These are phyloP conservation scores for Coboldia fuscipes DNA, from an alignment of 1,140 invertebrate species.

Conservation along the genomic window DNA sequence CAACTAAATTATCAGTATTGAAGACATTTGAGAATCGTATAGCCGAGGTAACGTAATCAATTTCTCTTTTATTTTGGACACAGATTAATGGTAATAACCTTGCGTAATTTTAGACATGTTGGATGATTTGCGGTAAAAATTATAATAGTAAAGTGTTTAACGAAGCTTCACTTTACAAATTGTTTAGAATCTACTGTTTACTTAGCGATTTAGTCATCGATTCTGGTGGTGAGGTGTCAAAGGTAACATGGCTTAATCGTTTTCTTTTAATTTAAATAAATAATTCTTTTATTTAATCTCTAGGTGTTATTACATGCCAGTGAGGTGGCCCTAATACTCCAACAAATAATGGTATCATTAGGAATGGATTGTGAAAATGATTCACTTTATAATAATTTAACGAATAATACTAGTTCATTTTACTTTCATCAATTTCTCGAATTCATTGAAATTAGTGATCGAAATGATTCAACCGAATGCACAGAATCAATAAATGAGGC, in stretches of 20 bases:
- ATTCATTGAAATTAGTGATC: conserved; percentile 25
- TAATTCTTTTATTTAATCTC: conserved; percentile 4
- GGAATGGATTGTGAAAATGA: conserved; percentile 40
- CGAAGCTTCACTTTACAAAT: conserved; percentile 42
- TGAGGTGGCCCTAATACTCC: conserved; percentile 39
- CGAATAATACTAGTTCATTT: not conserved
- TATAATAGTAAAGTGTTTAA: conserved; percentile 34
- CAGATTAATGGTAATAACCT: too few species aligned
- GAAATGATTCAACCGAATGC: conserved; percentile 46
- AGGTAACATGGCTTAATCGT: not conserved
- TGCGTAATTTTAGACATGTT: conserved; percentile 38
- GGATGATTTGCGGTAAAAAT: conserved; percentile 47
- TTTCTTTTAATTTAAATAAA: not conserved
- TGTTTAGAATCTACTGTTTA: conserved; percentile 59
- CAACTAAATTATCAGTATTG: conserved; percentile 26
- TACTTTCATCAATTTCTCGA: conserved; percentile 4
- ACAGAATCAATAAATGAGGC: conserved; percentile 40
- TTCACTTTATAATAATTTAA: conserved; percentile 33
- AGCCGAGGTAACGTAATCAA: conserved; percentile 25
- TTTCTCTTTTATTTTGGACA: not conserved
- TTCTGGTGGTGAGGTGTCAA: conserved; percentile 3
- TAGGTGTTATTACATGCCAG: conserved; percentile 40
- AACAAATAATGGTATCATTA: conserved; percentile 37
- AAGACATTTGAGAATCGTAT: conserved; percentile 34
- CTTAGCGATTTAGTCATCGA: conserved; percentile 41